Evolutionary conservation across 2,888 invertebrate species (phyloP).

Genomic region (Leucophenga maculata): DNA sequence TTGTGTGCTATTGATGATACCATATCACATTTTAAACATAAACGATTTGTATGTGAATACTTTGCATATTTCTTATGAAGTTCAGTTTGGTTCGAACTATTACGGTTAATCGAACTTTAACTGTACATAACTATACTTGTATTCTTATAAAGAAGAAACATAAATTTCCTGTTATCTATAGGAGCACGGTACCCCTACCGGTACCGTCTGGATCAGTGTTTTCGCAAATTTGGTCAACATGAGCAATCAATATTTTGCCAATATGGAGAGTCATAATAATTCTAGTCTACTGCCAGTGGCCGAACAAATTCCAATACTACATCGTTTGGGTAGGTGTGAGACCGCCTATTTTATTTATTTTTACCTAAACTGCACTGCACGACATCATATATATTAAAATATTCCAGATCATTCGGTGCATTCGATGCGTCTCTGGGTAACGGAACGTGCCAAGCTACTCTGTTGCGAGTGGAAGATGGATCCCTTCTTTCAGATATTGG

Average conservation of each 20-base stretch:
- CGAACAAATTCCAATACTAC: constrained; percentile 83
- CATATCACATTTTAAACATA: no score
- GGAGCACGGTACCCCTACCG: constrained; percentile 66
- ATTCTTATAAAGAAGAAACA: no score
- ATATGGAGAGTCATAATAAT: constrained; percentile 82
- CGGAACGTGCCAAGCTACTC: constrained; percentile 80
- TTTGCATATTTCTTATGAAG: no score
- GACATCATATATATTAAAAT: no score
- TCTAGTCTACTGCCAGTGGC: constrained; percentile 85
- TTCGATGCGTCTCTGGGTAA: constrained; percentile 84
- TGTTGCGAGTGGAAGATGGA: constrained; percentile 84
- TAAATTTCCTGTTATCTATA: constrained; percentile 32
- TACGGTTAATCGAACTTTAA: no score
- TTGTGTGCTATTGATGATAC: no score
- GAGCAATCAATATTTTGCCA: constrained; percentile 78
- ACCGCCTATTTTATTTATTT: no score
- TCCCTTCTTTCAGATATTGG: constrained; percentile 80
- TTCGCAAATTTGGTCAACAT: constrained; percentile 80
- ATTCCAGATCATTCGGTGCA: constrained; percentile 83
- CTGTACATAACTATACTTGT: neutral
- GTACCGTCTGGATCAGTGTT: constrained; percentile 72
- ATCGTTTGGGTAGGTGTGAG: constrained; percentile 62
- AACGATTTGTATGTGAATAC: no score
- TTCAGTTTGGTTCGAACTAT: no score
- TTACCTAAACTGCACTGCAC: no score